Evolutionary conservation across 2,888 invertebrate species (phyloP), one percentile per base, ranked within the genome.

Genomic region (Melieria picta): DNA sequence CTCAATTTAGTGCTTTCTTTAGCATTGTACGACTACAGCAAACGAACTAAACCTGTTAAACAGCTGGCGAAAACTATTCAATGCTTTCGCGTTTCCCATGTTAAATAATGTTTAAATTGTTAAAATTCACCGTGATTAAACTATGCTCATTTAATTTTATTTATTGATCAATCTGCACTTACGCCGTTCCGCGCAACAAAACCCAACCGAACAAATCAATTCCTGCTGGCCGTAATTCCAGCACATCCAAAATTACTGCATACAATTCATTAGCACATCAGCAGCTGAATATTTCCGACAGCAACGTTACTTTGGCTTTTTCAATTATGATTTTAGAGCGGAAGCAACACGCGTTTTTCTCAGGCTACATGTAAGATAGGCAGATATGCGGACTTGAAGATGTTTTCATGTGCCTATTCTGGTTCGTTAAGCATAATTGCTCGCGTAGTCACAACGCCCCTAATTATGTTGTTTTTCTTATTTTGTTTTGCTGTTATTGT

Each of bases 371-470:
- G 52, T 52, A 52, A 11, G 52, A 7, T 5, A 5, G 52, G 52
- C 6, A 52, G 5, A 52, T 4, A 52, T 52, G 13, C 52, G 13
- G 13, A 52, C 13, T 52, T 11, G 52, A n/a, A 7, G 52, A 52
- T 5, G 6, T 52, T n/a, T 52, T 56, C 55, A 13, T 61, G 67
- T 52, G 46, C 43, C 30, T 55, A 52, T 48, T 61, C 65, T 46
- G 68, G 47, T 72, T 72, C 61, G 69, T 69, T 69, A 69, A 60
- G 47, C 68, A 55, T 46, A 50, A 63, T 56, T 46, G 45, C 61
- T 60, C 48, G n/a, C 61, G 69, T 69, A 72, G 69, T 72, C 60
- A 65, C 60, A 60, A 69, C 69, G 61, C 65, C 72, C 47, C 69
- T 65, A 68, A 71, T 64, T 60, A 58, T 11, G 50, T 52, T 64